Percentiles rank a stretch among this genome's conserved stretches.
Conservation (phyloP, 2,797 vertebrate genomes). For the Sternotherus odoratus region DNA sequence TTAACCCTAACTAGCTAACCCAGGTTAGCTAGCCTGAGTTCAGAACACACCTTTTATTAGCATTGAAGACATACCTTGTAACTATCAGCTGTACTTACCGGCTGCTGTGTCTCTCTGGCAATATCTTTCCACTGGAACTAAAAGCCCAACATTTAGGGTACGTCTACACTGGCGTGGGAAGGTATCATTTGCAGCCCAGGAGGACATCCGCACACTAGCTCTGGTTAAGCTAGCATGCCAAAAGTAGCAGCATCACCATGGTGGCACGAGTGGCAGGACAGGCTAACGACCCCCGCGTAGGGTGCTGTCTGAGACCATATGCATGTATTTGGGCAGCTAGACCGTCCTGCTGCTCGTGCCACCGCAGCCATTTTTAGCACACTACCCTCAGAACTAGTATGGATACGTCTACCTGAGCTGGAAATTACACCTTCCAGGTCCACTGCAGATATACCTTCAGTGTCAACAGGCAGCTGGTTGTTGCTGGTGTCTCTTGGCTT, state of each 20-base stretch:
- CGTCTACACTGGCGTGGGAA: background rate
- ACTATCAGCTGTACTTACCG: background rate
- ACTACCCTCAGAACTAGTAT: background rate
- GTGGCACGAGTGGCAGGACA: background rate
- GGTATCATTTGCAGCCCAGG: background rate
- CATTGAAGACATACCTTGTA: background rate
- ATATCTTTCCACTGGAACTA: constrained; percentile 30
- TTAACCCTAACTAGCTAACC: background rate
- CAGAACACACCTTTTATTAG: background rate
- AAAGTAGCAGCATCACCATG: background rate
- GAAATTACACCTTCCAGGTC: background rate
- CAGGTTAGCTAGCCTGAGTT: background rate
- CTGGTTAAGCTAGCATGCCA: background rate
- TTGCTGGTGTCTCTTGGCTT: background rate
- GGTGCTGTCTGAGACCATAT: background rate
- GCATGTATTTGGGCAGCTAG: background rate
- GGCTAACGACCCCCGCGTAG: background rate
- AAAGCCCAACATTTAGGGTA: constrained; percentile 2
- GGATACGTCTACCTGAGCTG: background rate
- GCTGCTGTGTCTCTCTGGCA: constrained; percentile 33
- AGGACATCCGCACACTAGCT: background rate
- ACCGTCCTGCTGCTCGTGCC: no score
- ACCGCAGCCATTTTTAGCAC: background rate
- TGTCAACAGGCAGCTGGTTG: background rate
- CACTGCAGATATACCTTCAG: background rate